These are phyloP conservation scores for Nixonia krombeini DNA, from an alignment of 1,140 invertebrate species.

Conservation along the genomic window DNA sequence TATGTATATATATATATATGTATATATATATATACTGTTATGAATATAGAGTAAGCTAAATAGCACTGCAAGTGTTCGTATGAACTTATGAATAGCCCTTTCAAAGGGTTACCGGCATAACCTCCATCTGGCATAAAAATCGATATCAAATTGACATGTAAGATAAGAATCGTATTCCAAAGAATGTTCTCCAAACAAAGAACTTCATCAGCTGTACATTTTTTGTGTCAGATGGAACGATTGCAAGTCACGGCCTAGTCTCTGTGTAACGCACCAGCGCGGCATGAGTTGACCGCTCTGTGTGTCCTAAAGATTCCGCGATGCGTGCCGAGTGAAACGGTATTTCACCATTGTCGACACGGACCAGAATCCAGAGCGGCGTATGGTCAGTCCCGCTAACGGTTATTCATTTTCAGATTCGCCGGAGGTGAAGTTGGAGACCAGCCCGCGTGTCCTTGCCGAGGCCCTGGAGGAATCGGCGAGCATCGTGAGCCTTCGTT, in stretches of 20 bases:
- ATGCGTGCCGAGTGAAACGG: slow-evolving; percentile 38
- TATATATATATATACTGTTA: too few relatives aligned
- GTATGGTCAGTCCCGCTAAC: slow-evolving; percentile 16
- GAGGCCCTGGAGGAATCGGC: slow-evolving; percentile 59
- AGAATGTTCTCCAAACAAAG: too few relatives aligned
- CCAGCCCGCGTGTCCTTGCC: slow-evolving; percentile 55
- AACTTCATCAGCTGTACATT: too few relatives aligned
- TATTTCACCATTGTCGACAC: slow-evolving; percentile 33
- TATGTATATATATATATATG: not conserved
- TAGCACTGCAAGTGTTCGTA: too few relatives aligned
- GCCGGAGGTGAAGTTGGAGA: slow-evolving; percentile 64
- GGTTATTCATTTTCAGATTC: slow-evolving; percentile 56
- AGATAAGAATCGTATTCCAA: too few relatives aligned
- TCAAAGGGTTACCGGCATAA: too few relatives aligned
- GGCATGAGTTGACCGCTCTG: not conserved
- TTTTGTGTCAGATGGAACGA: not conserved
- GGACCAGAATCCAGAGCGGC: slow-evolving; percentile 1
- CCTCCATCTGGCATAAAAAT: too few relatives aligned
- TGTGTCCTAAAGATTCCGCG: slow-evolving; percentile 28
- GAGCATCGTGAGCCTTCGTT: slow-evolving; percentile 80
- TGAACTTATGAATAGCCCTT: too few relatives aligned
- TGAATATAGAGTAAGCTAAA: too few relatives aligned
- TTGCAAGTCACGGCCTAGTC: not conserved
- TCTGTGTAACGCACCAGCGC: not conserved
- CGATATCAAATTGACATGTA: too few relatives aligned